A percentile compares a stretch with the other conserved stretches of the same genome.
Conservation (phyloP, 2,888 invertebrate genomes). For the Rotaria sp. region DNA sequence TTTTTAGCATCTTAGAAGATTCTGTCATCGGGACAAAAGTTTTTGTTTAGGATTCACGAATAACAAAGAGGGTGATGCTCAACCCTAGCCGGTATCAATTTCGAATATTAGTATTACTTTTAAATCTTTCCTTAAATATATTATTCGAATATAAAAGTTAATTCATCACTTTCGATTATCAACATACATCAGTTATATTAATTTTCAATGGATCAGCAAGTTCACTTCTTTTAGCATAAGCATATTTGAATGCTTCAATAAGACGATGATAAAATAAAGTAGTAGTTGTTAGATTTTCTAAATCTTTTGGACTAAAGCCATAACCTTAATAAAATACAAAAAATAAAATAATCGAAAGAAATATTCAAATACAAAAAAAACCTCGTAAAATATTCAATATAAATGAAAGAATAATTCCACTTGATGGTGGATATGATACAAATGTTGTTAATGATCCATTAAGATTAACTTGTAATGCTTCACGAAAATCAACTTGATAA, state of each 20-base stretch:
- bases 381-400: slow-evolving; percentile 37
- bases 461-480: not conserved
- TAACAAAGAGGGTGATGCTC: too few relatives aligned
- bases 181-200: slow-evolving; percentile 15
- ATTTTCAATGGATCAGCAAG: slow-evolving; percentile 66
- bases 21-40: too few relatives aligned
- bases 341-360: not conserved
- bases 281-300: not conserved
- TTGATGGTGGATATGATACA: slow-evolving; percentile 30
- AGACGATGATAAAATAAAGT: slow-evolving; percentile 70
- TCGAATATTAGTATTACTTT: too few relatives aligned
- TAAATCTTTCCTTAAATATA: too few relatives aligned
- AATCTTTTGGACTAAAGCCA: not conserved
- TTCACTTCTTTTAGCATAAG: slow-evolving; percentile 73
- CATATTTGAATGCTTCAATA: slow-evolving; percentile 82
- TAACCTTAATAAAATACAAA: not conserved
- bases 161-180: too few relatives aligned
- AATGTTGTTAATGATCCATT: slow-evolving; percentile 19
- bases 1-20: too few relatives aligned
- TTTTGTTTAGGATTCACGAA: too few relatives aligned
- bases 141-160: too few relatives aligned
- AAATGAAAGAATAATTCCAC: slow-evolving; percentile 36
- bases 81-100: too few relatives aligned
- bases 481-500: slow-evolving; percentile 40
- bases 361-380: not conserved